Evolutionary conservation across 2,888 invertebrate species (phyloP).

Genomic region (Dicyrtoma fusca): DNA sequence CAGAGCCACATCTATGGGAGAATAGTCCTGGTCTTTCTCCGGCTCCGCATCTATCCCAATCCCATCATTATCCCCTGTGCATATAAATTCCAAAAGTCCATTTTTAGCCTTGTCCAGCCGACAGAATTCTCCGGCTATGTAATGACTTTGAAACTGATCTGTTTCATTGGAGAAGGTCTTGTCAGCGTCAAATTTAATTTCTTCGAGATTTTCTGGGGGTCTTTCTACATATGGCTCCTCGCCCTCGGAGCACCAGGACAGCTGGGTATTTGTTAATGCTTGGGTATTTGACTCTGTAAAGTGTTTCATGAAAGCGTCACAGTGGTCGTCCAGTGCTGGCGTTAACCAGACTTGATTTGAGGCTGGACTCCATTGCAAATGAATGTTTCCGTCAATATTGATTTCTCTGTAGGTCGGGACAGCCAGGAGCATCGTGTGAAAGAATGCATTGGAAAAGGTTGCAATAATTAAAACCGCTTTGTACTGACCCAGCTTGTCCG

Average conservation of each 20-base stretch:
- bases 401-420: conserved; percentile 76
- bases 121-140: conserved; percentile 25
- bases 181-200: background rate
- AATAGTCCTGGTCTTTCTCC: background rate
- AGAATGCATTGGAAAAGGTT: conserved; percentile 74
- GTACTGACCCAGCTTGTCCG: conserved; percentile 85
- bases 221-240: background rate
- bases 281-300: conserved; percentile 6
- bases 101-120: conserved; percentile 21
- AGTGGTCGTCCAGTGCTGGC: conserved; percentile 14
- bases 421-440: conserved; percentile 77
- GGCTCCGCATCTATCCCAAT: background rate
- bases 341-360: conserved; percentile 12
- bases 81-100: conserved; percentile 22
- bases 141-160: background rate
- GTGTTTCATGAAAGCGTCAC: conserved; percentile 13
- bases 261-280: too few relatives aligned
- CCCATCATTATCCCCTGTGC: conserved; percentile 7
- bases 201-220: background rate
- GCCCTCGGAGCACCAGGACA: conserved; percentile 6
- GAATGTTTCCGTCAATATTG: conserved; percentile 62
- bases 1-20: background rate
- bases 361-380: conserved; percentile 27
- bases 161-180: background rate
- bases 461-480: conserved; percentile 80